Base-by-base conservation (phyloP, 2,113 vertebrate genomes). In the Macrotus californicus region DNA sequence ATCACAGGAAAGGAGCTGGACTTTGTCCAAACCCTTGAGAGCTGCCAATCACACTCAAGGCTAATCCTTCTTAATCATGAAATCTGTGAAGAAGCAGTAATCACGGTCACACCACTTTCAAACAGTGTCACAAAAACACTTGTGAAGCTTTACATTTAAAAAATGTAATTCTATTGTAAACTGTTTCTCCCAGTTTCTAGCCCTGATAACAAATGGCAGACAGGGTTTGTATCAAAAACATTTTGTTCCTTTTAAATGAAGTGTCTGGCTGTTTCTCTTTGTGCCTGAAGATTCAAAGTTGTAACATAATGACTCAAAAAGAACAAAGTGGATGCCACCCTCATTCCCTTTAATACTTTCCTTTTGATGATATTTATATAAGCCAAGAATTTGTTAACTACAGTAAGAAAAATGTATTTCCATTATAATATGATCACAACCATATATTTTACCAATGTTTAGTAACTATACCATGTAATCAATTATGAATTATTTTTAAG, bases 21-120 rank as follows among this genome's bases (percentile, higher is more conserved):
- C 21, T 83, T 61, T 26, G 94, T 92, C 82, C 76, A 89, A 94
- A 79, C 34, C 66, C 82, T 80, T 94, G 87, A 96, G 93, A 59
- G 83, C 97, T 83, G 64, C 16, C 86, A 72, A 34, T 48, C 87
- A 89, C 6, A 89, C 1, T 87, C 4, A 67, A 81, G 69, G n/a
- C 94, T 91, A 93, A 95, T 76, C 59, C 83, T 36, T 87, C 64
- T 83, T 87, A 67, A 94, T 80, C 56, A 82, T 16, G 39, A 72
- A 88, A 46, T 87, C 87, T 88, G 50, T 91, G 54, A 90, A 72
- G 76, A 79, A 93, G 91, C 36, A 97, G 86, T 59, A 73, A 15
- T 77, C 66, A 91, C 61, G 59, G 26, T 50, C 69, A 41, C 36
- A 66, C 43, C 16, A 88, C 24, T 50, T 34, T 75, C 84, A 75